Conservation (phyloP, 2,113 vertebrate genomes). For the Sisor rabdophorus region DNA sequence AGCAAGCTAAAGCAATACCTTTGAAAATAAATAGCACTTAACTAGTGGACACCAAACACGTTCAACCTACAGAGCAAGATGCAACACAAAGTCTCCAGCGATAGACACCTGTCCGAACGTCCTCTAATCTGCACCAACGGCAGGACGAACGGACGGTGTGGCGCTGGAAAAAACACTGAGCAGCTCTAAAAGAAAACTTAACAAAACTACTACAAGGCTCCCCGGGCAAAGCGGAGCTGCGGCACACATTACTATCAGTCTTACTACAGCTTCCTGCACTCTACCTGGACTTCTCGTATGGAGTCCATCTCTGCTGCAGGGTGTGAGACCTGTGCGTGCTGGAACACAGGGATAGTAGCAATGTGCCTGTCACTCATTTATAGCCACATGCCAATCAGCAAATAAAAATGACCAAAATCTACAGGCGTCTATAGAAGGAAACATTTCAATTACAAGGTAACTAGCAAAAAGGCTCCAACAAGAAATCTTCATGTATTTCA, state of each 20-base stretch:
- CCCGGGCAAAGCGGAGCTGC: conserved; percentile 36
- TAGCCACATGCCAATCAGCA: conserved; percentile 27
- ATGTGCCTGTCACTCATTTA: conserved; percentile 40
- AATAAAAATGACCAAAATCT: conserved; percentile 10
- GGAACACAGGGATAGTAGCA: conserved; percentile 53
- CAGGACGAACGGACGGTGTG: conserved; percentile 42
- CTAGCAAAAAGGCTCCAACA: neutral
- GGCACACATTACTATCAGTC: conserved; percentile 44
- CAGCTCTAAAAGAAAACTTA: conserved; percentile 35
- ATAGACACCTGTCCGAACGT: conserved; percentile 45
- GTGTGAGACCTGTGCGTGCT: conserved; percentile 57
- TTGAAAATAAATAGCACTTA: conserved; percentile 40
- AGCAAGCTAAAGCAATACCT: conserved; percentile 47
- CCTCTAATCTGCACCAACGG: neutral
- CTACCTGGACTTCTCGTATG: conserved; percentile 58
- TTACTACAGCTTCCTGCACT: conserved; percentile 38
- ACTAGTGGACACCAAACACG: conserved; percentile 47
- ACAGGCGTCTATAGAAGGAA: neutral
- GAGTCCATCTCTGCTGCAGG: conserved; percentile 58
- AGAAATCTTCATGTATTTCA: neutral
- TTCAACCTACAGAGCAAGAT: conserved; percentile 44
- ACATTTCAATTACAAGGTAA: no score
- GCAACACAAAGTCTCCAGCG: conserved; percentile 48
- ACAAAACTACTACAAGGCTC: conserved; percentile 44
- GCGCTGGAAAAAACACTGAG: conserved; percentile 40